These are phyloP conservation scores for Melanostigma gelatinosum DNA, from an alignment of 2,113 vertebrate genomes.

Conservation along the genomic window DNA sequence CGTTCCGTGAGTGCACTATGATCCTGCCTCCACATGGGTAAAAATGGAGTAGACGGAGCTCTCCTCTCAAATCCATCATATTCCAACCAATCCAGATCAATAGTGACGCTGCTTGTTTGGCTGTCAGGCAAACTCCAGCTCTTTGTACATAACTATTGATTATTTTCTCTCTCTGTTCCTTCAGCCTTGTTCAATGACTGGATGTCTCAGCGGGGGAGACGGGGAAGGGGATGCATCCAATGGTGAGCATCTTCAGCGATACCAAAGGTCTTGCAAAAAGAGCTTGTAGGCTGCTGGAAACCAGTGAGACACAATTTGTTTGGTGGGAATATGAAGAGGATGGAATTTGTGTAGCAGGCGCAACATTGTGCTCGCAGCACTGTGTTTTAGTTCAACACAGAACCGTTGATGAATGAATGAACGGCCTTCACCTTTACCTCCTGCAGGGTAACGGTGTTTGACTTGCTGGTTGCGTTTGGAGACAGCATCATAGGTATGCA, in stretches of 20 bases:
- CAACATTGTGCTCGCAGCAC: not conserved
- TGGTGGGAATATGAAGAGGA: not conserved
- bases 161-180: constrained; percentile 27
- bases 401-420: constrained; percentile 9
- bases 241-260: not conserved
- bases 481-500: not conserved
- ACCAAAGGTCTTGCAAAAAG: not conserved
- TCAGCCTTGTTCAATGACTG: constrained; percentile 20
- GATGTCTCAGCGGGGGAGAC: not conserved
- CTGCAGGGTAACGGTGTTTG: not conserved
- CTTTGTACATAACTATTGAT: constrained; percentile 21
- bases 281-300: not conserved
- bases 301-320: not conserved
- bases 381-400: not conserved
- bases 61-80: constrained; percentile 8
- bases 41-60: not conserved
- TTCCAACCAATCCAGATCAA: constrained; percentile 18
- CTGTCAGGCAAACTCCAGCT: constrained; percentile 23
- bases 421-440: not conserved
- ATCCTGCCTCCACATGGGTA: not conserved
- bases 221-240: not conserved
- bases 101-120: constrained; percentile 15
- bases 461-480: not conserved
- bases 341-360: not conserved
- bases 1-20: not conserved